Evolutionary conservation across 1,140 invertebrate genomes (phyloP), one percentile per base, ranked within the genome.

Genomic region (Nymphalis io): DNA sequence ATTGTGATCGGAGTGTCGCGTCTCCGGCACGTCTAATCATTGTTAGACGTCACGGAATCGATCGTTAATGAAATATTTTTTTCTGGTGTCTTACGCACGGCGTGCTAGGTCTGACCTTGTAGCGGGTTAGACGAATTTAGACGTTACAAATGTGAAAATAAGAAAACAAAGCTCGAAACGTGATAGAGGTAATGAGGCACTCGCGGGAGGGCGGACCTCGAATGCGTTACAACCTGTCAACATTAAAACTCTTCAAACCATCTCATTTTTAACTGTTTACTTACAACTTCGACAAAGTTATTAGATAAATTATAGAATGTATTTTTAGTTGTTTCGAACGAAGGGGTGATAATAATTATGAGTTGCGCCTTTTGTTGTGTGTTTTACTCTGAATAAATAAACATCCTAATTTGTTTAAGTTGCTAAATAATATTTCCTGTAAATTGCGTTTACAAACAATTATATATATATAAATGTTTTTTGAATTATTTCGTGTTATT

Each of bases 11-110:
- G n/a, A 46, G 15, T 46, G 42, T 46, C 42, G 3, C 42, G 42
- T 46, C 42, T 46, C 42, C 42, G 42, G 13, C 15, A 27, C 23
- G 44, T 60, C 23, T 70, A 61, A 66, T 73, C 62, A 38, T 60
- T 74, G 18, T 5, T 0, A 27, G 18, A 67, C 74, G 76, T 78
- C 80, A 82, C 79, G 70, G 38, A 72, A 68, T 38, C 62, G 70
- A 68, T 73, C 69, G 76, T 81, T 88, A 87, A 88, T 88, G 85
- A 88, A 85, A 77, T 79, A 78, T 80, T 87, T 84, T 87, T 87
- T 83, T 83, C 76, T 78, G 71, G 68, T 75, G 73, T 79, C 78
- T 83, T 84, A 85, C 83, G 83, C 80, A 81, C 77, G 70, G 76
- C 46, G 46, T 20, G 75, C 70, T 81, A 75, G 76, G 70, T 76